These are phyloP conservation scores for Machimus rusticus DNA, from an alignment of 2,888 invertebrate species.

Conservation along the genomic window DNA sequence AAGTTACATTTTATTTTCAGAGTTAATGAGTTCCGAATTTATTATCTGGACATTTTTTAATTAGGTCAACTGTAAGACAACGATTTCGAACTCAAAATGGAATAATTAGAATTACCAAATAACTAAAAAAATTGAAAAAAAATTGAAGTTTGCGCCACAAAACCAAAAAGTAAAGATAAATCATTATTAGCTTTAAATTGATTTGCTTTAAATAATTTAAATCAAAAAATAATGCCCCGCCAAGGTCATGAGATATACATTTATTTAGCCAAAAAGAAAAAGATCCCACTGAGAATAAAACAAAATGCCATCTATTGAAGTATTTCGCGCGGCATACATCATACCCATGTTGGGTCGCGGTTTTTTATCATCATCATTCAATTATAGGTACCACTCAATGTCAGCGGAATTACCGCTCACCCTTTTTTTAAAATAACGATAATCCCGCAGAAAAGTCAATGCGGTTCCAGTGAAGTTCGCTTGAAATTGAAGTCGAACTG, in stretches of 20 bases:
- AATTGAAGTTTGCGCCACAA: background rate
- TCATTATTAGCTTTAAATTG: background rate
- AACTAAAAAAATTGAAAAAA: too few relatives aligned
- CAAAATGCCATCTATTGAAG: background rate
- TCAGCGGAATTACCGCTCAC: background rate
- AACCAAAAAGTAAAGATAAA: background rate
- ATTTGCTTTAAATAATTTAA: background rate
- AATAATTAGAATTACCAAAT: too few relatives aligned
- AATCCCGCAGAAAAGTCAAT: conserved; percentile 12
- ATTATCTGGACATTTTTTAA: too few relatives aligned
- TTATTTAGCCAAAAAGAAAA: background rate
- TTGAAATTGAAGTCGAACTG: background rate
- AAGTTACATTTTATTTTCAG: too few relatives aligned
- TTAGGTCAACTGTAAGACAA: too few relatives aligned
- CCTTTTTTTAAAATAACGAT: background rate
- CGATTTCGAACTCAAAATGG: too few relatives aligned
- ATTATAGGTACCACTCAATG: background rate
- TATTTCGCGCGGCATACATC: background rate
- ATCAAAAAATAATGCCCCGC: background rate
- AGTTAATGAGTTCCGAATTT: too few relatives aligned
- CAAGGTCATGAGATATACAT: background rate
- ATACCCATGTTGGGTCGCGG: background rate
- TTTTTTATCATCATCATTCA: background rate
- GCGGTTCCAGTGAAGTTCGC: conserved; percentile 1
- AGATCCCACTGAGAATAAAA: background rate